Percentiles rank a stretch among this genome's conserved stretches.
phyloP scores from a whole-genome alignment of 2,888 invertebrate genomes.

The Keiferia lycopersicella region DNA sequence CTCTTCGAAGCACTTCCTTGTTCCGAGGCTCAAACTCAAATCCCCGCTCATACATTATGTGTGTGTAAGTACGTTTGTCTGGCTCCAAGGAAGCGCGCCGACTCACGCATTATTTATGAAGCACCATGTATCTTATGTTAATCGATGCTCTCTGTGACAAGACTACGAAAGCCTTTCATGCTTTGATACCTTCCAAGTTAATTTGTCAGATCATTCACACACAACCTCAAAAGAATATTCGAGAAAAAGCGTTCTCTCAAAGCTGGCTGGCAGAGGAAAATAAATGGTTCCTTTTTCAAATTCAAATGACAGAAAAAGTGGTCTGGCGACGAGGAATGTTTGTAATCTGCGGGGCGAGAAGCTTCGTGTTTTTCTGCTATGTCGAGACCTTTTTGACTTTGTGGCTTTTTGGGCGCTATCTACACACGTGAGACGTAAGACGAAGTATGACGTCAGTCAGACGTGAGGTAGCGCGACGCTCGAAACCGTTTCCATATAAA shows the following conservation, averaged over 20 bases:
- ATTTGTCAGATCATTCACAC: conserved; percentile 35
- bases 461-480: no score
- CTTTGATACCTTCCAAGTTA: conserved; percentile 30
- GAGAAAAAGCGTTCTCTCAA: conserved; percentile 20
- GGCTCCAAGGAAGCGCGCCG: conserved; percentile 24
- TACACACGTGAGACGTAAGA: no score
- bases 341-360: conserved; percentile 5
- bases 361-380: conserved; percentile 1
- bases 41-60: conserved; percentile 17
- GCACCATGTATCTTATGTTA: conserved; percentile 36
- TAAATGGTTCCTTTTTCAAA: conserved; percentile 26
- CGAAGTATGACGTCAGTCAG: no score
- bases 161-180: conserved; percentile 32
- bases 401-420: no score
- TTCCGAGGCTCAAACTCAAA: not conserved
- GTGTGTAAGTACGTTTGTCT: conserved; percentile 23
- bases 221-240: conserved; percentile 31
- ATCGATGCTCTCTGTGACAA: conserved; percentile 32
- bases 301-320: conserved; percentile 22
- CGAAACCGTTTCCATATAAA: no score
- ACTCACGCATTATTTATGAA: conserved; percentile 39
- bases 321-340: conserved; percentile 4
- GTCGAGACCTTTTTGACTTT: conserved; percentile 2
- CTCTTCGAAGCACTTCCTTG: no score
- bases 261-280: conserved; percentile 19